Evolutionary conservation across 2,888 invertebrate species (phyloP).

Genomic region (Pheosia tremula): DNA sequence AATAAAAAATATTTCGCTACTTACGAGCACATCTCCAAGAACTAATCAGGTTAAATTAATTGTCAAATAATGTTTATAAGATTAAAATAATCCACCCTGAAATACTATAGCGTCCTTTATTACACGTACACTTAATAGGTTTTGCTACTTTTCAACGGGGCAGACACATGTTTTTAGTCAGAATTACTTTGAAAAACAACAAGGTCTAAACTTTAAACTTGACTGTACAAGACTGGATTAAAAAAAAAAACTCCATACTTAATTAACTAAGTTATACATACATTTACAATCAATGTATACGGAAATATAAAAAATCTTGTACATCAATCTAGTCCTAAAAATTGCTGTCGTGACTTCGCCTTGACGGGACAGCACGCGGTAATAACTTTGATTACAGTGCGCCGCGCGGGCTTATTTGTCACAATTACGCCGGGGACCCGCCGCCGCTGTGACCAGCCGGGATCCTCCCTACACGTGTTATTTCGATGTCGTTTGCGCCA

Average conservation of each 20-base stretch:
- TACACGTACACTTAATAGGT: no score
- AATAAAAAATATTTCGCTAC: background rate
- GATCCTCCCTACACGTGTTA: slow-evolving; percentile 29
- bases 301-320: background rate
- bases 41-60: background rate
- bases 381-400: slow-evolving; percentile 48
- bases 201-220: no score
- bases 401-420: slow-evolving; percentile 43
- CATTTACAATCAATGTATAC: no score
- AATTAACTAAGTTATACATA: no score
- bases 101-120: background rate
- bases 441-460: slow-evolving; percentile 32
- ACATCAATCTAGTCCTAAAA: background rate
- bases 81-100: background rate
- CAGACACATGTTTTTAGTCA: no score
- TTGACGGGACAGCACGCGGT: slow-evolving; percentile 27
- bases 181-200: no score
- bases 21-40: background rate
- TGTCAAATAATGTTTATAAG: background rate
- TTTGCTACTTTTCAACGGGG: no score
- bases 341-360: slow-evolving; percentile 34
- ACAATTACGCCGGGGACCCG: slow-evolving; percentile 46
- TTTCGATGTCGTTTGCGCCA: slow-evolving; percentile 34
- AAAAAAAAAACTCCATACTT: no score
- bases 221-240: no score